Evolutionary conservation across 2,888 invertebrate genomes (phyloP).

Genomic region (Athalia circularis): DNA sequence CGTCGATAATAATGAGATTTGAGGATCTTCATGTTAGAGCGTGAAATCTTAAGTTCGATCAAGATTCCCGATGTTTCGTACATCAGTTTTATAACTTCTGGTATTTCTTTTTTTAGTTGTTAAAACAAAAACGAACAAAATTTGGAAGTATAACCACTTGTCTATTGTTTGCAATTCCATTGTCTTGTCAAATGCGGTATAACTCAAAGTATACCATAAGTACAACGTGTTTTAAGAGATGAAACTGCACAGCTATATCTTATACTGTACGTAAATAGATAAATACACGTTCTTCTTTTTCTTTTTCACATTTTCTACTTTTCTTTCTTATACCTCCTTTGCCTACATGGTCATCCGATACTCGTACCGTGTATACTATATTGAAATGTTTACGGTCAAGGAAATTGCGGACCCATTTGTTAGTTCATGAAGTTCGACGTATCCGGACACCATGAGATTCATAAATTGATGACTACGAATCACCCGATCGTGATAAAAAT

Average conservation of each 20-base stretch:
- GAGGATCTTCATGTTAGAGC: conserved; percentile 38
- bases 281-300: too few relatives aligned
- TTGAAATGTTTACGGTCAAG: conserved; percentile 41
- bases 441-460: background rate
- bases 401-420: conserved; percentile 17
- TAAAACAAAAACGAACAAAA: too few relatives aligned
- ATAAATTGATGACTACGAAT: background rate
- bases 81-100: too few relatives aligned
- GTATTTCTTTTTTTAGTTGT: too few relatives aligned
- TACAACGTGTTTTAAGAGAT: conserved; percentile 18
- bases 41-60: conserved; percentile 21
- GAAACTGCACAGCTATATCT: background rate
- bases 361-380: background rate
- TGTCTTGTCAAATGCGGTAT: conserved; percentile 38
- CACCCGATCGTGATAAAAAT: background rate
- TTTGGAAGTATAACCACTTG: conserved; percentile 3
- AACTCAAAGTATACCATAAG: conserved; percentile 1
- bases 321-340: background rate
- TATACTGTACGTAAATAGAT: too few relatives aligned
- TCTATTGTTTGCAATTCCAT: conserved; percentile 33
- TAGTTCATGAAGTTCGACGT: background rate
- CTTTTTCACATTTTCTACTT: too few relatives aligned
- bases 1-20: background rate
- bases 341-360: conserved; percentile 30
- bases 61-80: background rate